Conservation (phyloP, 2,797 vertebrate species). For the Gymnodraco acuticeps region DNA sequence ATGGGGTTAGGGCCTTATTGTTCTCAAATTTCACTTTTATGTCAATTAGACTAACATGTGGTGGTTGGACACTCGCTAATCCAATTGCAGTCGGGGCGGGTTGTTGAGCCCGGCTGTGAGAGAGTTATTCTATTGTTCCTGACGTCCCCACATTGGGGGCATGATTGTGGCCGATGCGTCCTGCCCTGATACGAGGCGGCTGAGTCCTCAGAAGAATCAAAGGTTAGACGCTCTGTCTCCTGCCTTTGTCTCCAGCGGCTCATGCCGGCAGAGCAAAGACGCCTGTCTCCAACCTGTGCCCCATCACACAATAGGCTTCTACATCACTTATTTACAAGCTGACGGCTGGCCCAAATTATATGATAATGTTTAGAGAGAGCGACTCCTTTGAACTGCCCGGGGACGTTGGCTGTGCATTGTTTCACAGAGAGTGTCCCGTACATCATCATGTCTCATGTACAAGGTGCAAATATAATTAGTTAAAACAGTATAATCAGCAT, state of each 20-base stretch:
- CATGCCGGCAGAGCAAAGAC: slow-evolving; percentile 83
- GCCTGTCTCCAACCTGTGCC: slow-evolving; percentile 86
- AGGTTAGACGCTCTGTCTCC: slow-evolving; percentile 88
- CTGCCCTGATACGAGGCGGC: slow-evolving; percentile 77
- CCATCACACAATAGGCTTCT: slow-evolving; percentile 84
- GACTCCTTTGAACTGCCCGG: slow-evolving; percentile 80
- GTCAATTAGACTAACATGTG: slow-evolving; percentile 80
- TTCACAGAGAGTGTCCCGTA: slow-evolving; percentile 33
- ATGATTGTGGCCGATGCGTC: slow-evolving; percentile 79
- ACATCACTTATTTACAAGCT: slow-evolving; percentile 88
- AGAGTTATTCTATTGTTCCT: slow-evolving; percentile 80
- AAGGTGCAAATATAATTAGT: slow-evolving; percentile 1
- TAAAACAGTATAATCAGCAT: slow-evolving; percentile 11
- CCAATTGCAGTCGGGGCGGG: slow-evolving; percentile 70
- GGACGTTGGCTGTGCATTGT: slow-evolving; percentile 55
- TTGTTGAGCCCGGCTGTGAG: slow-evolving; percentile 67
- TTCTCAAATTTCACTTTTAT: slow-evolving; percentile 81
- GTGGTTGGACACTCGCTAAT: slow-evolving; percentile 81
- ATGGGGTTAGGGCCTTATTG: slow-evolving; percentile 58
- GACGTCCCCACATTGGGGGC: slow-evolving; percentile 77
- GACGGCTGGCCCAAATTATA: slow-evolving; percentile 81
- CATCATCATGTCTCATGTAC: slow-evolving; percentile 25
- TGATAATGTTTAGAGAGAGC: slow-evolving; percentile 81
- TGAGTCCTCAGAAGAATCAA: slow-evolving; percentile 85
- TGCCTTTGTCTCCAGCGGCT: slow-evolving; percentile 83